Base-by-base conservation (phyloP, 2,113 vertebrate genomes). In the Anoplopoma fimbria region DNA sequence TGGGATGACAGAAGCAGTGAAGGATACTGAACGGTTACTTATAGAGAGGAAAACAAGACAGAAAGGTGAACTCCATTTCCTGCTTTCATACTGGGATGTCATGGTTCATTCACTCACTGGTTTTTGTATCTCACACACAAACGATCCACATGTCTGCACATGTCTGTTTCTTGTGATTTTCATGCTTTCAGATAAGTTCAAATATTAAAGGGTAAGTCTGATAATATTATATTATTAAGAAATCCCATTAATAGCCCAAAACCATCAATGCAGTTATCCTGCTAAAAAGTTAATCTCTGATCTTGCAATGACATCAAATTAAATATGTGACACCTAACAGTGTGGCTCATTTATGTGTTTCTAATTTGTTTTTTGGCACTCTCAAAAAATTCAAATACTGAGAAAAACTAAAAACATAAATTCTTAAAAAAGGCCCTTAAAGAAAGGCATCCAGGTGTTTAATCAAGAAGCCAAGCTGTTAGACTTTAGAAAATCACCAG, bases 21-120 rank as follows among this genome's bases (percentile, higher is more conserved):
- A 15, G 4, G 47, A 62, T 25, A 47, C 8, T 2, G 55, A 63
- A 36, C 55, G 58, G 36, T 45, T 8, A 82, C 49, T 70, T 47
- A 10, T 34, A 27, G 21, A 34, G 60, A 61, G 68, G 47, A 60
- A 55, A 73, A 73, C 36, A n/a, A 49, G 25, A 47, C 12, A 13
- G 65, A 75, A 9, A 69, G 33, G 53, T 31, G 12, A 33, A 61
- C 42, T 68, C 25, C 15, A 49, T 62, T 62, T 55, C 71, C 51
- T 69, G 57, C 58, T 55, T 40, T 62, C 2, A 15, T 2, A 33
- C 23, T 1, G 21, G 29, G 36, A 34, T 25, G 25, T 25, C 42
- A 25, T 0, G 53, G n/a, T 55, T 13, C 53, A 55, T 25, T 51
- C 49, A 47, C 45, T 47, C 45, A 6, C n/a, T n/a, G 10, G 13